phyloP scores from a whole-genome alignment of 92 coral and sea anemone genomes.

The Porites evermanni region DNA sequence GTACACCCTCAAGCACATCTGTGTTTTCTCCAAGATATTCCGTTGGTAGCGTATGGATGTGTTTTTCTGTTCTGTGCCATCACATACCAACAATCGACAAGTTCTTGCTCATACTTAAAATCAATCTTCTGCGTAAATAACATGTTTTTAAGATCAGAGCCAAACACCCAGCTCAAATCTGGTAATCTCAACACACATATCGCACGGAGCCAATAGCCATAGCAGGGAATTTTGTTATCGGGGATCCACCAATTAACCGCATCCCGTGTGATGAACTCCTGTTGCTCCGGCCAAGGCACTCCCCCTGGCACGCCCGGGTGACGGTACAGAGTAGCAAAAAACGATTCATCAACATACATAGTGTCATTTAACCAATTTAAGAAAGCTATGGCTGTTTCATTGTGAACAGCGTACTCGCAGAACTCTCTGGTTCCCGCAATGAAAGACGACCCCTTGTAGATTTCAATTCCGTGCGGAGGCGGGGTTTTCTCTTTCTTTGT shows the following conservation, averaged over 20 bases:
- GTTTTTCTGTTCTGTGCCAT: conserved; percentile 1
- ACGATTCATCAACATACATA: not conserved
- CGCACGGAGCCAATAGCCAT: conserved; percentile 47
- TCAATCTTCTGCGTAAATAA: conserved; percentile 49
- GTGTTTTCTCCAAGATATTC: conserved; percentile 15
- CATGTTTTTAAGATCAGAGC: not conserved
- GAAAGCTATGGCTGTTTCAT: conserved; percentile 13
- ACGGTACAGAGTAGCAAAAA: conserved; percentile 28
- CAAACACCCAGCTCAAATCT: conserved; percentile 52
- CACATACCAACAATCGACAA: conserved; percentile 22
- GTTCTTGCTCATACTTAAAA: conserved; percentile 29
- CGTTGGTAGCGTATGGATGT: conserved; percentile 9
- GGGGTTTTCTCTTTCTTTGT: conserved; percentile 5
- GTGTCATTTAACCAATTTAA: conserved; percentile 15
- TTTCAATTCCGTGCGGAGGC: conserved; percentile 17
- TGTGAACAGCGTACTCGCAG: conserved; percentile 7
- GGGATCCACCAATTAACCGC: conserved; percentile 13
- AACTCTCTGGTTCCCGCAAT: conserved; percentile 27
- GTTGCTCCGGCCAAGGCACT: not conserved
- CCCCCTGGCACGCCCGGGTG: conserved; percentile 37
- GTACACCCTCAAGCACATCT: too few species aligned
- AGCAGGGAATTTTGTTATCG: not conserved
- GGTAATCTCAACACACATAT: conserved; percentile 43
- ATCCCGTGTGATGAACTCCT: conserved; percentile 27
- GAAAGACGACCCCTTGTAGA: conserved; percentile 23